phyloP scores from a whole-genome alignment of 2,113 vertebrate genomes.

The Colossoma macropomum region DNA sequence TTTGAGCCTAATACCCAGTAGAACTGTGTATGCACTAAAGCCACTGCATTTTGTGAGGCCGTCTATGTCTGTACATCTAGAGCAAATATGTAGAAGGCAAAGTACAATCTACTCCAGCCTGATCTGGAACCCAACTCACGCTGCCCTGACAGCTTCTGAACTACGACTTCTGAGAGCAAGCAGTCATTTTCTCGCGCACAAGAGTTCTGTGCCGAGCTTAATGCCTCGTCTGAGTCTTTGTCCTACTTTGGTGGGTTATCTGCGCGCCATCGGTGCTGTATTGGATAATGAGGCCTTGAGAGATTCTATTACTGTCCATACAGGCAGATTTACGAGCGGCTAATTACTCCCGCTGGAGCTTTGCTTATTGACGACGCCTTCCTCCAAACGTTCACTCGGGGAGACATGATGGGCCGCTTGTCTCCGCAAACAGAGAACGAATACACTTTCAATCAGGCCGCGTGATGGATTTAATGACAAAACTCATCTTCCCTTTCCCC shows the following conservation, averaged over 20 bases:
- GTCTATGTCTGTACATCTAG: not conserved
- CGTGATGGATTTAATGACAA: conserved; percentile 75
- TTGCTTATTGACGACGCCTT: conserved; percentile 67
- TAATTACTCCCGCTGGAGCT: conserved; percentile 76
- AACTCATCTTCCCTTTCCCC: conserved; percentile 65
- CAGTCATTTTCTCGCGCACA: not conserved
- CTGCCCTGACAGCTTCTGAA: not conserved
- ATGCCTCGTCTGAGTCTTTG: conserved; percentile 8
- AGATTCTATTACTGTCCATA: conserved; percentile 71
- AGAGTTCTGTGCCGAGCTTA: not conserved
- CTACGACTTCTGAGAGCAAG: not conserved
- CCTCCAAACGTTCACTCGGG: conserved; percentile 66
- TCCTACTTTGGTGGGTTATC: conserved; percentile 1
- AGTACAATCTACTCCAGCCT: no score
- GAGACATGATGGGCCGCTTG: conserved; percentile 66
- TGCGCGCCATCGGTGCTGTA: conserved; percentile 59
- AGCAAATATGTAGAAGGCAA: no score
- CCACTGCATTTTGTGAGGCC: no score
- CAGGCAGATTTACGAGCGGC: conserved; percentile 64
- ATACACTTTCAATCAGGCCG: conserved; percentile 69
- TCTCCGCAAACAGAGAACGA: conserved; percentile 70
- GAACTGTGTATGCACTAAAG: no score
- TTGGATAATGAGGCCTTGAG: conserved; percentile 71
- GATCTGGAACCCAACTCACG: not conserved
- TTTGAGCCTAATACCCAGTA: not conserved